A percentile compares a stretch with the other conserved stretches of the same genome.
Evolutionary conservation across 2,113 vertebrate genomes (phyloP).

Genomic region (Mirounga angustirostris): DNA sequence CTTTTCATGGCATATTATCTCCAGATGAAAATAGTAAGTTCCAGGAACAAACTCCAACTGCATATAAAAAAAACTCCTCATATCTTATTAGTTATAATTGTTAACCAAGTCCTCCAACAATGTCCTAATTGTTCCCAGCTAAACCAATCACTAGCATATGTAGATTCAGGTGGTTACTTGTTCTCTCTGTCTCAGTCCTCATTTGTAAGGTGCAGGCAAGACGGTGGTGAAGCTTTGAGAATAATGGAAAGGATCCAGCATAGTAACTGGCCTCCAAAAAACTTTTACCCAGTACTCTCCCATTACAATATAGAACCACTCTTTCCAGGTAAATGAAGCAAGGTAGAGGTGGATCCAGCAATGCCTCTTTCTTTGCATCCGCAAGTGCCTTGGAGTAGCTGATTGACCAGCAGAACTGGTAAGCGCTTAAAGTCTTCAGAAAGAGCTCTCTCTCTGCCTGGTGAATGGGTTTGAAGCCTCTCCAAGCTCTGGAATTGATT

Average conservation of each 20-base stretch:
- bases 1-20: background rate
- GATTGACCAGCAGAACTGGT: background rate
- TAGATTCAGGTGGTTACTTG: background rate
- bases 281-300: accelerated
- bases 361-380: background rate
- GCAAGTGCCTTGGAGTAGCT: background rate
- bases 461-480: background rate
- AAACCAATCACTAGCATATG: background rate
- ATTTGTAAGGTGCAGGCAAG: background rate
- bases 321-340: background rate
- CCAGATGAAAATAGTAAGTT: background rate
- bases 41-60: background rate
- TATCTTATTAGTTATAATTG: background rate
- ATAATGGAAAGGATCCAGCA: background rate
- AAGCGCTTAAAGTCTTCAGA: background rate
- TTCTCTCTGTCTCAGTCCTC: background rate
- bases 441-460: background rate
- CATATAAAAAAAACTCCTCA: background rate
- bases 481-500: background rate
- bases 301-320: background rate
- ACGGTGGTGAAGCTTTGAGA: background rate
- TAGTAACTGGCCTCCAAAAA: background rate
- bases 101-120: background rate
- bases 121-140: background rate
- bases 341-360: background rate